Base-by-base conservation (phyloP, 64 coral and sea anemone species). In the Montipora capricornis region DNA sequence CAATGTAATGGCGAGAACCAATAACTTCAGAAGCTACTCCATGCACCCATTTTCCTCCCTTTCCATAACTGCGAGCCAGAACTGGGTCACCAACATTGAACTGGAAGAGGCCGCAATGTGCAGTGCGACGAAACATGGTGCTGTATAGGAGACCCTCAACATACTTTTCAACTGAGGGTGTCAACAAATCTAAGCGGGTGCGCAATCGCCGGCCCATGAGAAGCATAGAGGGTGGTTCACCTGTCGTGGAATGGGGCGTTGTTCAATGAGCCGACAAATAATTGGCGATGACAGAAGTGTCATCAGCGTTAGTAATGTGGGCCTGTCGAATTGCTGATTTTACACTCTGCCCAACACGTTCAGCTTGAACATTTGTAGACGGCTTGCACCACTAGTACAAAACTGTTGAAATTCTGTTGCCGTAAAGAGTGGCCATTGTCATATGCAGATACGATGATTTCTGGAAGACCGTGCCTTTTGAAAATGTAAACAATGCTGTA, bases 331-430 rank as follows among this genome's bases (percentile, higher is more conserved):
- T 37, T 37, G 37, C 37, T 37, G 87, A 59, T 58, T 94, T 94
- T 5, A 84, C 47, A 37, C 83, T 73, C 81, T 94, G 93, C 14
- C 89, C 87, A 58, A 89, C 80, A 47, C 78, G 70, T 89, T 94
- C 87, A 62, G 79, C 78, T 37, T 89, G 52, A 14, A 79, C 93
- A 76, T 94, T 94, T 51, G 93, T 84, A 47, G 87, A 89, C 0
- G 66, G 87, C 0, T 89, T 89, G 44, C 69, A 58, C 84, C 77
- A 3, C n/a, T n/a, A 61, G 49, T 66, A 82, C 68, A 89, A 58
- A 94, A 94, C 0, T 89, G 80, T 26, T 83, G 22, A 89, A 77
- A 94, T 89, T 94, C 78, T 75, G 51, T n/a, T 17, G 92, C 80
- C 5, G 49, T 73, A 83, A 89, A 75, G 15, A 82, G 53, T 6